Percentiles rank a stretch among this genome's conserved stretches.
Evolutionary conservation across 2,113 vertebrate species (phyloP).

Genomic region (Alaudala cheleensis): DNA sequence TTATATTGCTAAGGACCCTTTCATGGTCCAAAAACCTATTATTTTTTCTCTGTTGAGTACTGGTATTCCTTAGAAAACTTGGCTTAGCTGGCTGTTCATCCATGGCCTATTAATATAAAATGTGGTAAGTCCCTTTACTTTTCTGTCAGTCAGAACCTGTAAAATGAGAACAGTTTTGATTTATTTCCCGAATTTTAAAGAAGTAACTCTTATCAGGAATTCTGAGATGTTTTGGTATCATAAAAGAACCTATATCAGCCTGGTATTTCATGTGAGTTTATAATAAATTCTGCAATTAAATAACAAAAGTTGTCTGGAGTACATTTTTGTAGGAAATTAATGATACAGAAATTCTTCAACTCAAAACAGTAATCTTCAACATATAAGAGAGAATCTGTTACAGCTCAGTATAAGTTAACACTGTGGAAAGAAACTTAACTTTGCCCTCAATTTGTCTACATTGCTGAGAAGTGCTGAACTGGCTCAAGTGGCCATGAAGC

Average conservation of each 20-base stretch:
- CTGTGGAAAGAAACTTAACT: not conserved
- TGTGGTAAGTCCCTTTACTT: not conserved
- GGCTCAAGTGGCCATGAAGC: not conserved
- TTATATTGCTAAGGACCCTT: not conserved
- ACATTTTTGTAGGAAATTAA: not conserved
- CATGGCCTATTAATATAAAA: not conserved
- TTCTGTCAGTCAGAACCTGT: not conserved
- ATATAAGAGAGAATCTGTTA: not conserved
- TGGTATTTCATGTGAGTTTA: not conserved
- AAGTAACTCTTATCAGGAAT: not conserved
- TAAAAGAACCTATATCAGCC: not conserved
- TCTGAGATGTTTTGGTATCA: not conserved
- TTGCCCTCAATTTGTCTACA: not conserved
- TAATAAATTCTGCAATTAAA: not conserved
- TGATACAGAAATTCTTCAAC: not conserved
- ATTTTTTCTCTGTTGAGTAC: not conserved
- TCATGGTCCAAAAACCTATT: not conserved
- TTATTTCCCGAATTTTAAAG: not conserved
- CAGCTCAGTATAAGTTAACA: not conserved
- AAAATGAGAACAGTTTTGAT: not conserved
- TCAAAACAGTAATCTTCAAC: not conserved
- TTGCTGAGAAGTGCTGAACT: not conserved
- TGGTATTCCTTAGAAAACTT: not conserved
- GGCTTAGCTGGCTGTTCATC: not conserved
- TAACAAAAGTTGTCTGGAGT: not conserved